A percentile compares a stretch with the other conserved stretches of the same genome.
phyloP scores from a whole-genome alignment of 2,797 vertebrate genomes.

The Cygnus olor region DNA sequence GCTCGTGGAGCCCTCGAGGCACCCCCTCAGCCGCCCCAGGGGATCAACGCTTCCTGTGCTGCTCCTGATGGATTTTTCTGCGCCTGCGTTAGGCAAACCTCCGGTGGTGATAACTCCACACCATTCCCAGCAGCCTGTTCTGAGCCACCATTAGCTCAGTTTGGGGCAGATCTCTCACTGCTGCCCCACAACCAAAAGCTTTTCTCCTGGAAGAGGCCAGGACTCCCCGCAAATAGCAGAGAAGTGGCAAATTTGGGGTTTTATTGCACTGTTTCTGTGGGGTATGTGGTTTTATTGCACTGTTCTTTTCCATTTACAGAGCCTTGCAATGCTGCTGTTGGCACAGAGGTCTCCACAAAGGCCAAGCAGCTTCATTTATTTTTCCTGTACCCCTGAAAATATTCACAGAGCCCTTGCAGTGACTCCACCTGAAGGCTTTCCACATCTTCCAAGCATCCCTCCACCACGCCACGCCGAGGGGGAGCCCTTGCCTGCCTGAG shows the following conservation, averaged over 20 bases:
- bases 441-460: neutral
- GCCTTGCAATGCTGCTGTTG: neutral
- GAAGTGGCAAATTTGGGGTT: neutral
- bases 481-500: neutral
- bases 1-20: neutral
- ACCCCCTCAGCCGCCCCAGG: neutral
- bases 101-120: accelerated
- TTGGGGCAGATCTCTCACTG: neutral
- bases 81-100: neutral
- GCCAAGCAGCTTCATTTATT: neutral
- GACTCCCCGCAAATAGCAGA: neutral
- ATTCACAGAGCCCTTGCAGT: neutral
- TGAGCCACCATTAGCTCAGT: neutral
- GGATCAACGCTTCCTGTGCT: neutral
- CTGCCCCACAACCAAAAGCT: neutral
- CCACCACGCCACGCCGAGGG: accelerated
- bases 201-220: neutral
- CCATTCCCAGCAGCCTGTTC: neutral
- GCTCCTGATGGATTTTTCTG: neutral
- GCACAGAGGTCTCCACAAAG: neutral
- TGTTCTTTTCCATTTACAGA: accelerated
- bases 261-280: neutral
- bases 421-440: neutral
- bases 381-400: neutral
- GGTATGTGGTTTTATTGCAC: neutral